A percentile compares a stretch with the other conserved stretches of the same genome.
Evolutionary conservation across 30 jellyfish, hydroid and myxozoan genomes (phyloP).

Genomic region (Turritopsis dohrnii): DNA sequence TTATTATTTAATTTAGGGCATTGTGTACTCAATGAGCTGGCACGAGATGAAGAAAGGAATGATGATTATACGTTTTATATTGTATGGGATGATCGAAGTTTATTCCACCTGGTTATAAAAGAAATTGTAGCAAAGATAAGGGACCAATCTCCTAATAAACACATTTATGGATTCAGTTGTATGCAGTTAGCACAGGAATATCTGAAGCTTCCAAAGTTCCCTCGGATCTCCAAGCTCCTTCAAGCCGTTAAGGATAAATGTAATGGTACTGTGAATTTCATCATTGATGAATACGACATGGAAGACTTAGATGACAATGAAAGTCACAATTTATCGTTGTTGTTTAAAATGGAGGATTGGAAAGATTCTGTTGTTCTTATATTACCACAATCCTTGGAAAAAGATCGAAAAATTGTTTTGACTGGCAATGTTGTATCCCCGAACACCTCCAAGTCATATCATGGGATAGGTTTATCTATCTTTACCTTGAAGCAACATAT

Average conservation of each 20-base stretch:
- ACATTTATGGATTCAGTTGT: neutral
- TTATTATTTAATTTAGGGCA: neutral
- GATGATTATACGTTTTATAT: too few species aligned
- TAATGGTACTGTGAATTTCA: neutral
- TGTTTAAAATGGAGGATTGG: neutral
- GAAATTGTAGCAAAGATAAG: neutral
- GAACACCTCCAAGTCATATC: neutral
- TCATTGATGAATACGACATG: neutral
- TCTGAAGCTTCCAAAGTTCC: neutral
- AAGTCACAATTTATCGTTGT: neutral
- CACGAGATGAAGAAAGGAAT: neutral
- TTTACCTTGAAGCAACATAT: neutral
- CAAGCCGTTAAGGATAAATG: neutral
- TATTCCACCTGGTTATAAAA: neutral
- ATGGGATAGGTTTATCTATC: neutral
- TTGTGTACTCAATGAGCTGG: neutral
- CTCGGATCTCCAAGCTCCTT: neutral
- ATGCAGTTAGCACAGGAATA: neutral
- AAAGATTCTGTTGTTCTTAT: neutral
- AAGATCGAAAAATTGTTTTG: neutral
- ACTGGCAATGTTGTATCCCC: neutral
- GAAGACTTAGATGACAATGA: neutral
- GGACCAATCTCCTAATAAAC: neutral
- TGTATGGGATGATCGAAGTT: neutral
- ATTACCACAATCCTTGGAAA: neutral